Conservation (phyloP, 1,140 invertebrate genomes). For the Globodera rostochiensis region DNA sequence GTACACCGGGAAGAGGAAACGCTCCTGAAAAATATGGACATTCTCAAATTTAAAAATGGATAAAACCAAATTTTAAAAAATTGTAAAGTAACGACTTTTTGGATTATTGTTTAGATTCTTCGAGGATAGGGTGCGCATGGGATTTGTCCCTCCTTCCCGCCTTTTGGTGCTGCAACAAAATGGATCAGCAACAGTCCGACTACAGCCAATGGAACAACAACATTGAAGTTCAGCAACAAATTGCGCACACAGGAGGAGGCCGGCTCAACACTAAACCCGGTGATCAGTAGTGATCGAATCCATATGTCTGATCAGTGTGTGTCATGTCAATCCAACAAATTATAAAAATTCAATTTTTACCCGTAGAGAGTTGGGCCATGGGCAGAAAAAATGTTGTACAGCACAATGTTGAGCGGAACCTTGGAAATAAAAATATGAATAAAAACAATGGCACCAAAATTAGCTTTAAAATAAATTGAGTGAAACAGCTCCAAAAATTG, state of each 20-base stretch:
- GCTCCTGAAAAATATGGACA: constrained; percentile 67
- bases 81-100: too few species aligned
- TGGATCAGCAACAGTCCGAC: constrained; percentile 70
- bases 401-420: constrained; percentile 85
- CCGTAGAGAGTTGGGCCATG: constrained; percentile 90
- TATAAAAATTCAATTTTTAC: constrained; percentile 61
- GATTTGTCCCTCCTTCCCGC: constrained; percentile 16
- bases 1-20: constrained; percentile 94
- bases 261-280: constrained; percentile 72
- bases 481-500: constrained; percentile 16
- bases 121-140: too few species aligned
- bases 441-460: not conserved
- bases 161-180: not conserved
- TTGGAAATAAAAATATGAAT: constrained; percentile 23
- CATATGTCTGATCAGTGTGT: not conserved
- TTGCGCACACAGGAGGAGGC: constrained; percentile 90
- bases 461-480: not conserved
- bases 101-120: too few species aligned
- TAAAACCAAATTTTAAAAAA: not conserved
- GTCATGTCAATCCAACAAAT: not conserved
- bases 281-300: too few species aligned
- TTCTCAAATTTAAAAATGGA: constrained; percentile 45
- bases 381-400: constrained; percentile 89
- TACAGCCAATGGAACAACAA: constrained; percentile 76
- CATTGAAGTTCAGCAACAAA: constrained; percentile 93